A percentile compares a stretch with the other conserved stretches of the same genome.
These are phyloP conservation scores for Metopolophium dirhodum DNA, from an alignment of 1,140 invertebrate genomes.

Conservation along the genomic window DNA sequence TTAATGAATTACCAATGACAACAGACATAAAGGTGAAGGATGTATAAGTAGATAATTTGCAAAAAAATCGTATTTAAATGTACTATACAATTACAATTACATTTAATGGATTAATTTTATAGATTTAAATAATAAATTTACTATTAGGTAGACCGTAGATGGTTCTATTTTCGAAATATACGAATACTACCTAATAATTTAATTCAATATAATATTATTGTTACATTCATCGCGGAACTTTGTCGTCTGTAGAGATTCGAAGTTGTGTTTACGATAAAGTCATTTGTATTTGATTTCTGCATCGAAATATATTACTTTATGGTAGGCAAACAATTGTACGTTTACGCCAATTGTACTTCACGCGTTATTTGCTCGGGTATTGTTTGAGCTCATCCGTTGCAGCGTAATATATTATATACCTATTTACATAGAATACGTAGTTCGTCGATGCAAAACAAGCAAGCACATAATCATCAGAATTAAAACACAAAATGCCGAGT, in stretches of 20 bases:
- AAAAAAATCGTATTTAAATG: neutral
- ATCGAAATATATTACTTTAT: neutral
- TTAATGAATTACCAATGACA: neutral
- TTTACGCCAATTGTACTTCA: constrained; percentile 16
- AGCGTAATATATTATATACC: neutral
- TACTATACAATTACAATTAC: too few species aligned
- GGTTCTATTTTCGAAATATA: neutral
- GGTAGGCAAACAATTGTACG: neutral
- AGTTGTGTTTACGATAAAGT: neutral
- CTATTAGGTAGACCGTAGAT: too few species aligned
- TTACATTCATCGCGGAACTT: neutral
- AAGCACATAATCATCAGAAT: neutral
- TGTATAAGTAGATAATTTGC: neutral
- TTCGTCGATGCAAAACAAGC: neutral
- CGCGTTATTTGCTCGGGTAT: constrained; percentile 26
- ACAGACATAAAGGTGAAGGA: neutral
- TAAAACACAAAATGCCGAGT: neutral
- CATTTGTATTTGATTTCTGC: neutral
- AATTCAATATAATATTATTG: neutral
- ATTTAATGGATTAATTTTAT: too few species aligned
- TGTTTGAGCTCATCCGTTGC: neutral
- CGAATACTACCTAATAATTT: neutral
- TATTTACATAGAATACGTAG: neutral
- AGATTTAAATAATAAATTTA: neutral
- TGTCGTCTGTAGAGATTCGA: neutral